These are phyloP conservation scores for Aphidius colemani DNA, from an alignment of 2,888 invertebrate genomes.

Conservation along the genomic window DNA sequence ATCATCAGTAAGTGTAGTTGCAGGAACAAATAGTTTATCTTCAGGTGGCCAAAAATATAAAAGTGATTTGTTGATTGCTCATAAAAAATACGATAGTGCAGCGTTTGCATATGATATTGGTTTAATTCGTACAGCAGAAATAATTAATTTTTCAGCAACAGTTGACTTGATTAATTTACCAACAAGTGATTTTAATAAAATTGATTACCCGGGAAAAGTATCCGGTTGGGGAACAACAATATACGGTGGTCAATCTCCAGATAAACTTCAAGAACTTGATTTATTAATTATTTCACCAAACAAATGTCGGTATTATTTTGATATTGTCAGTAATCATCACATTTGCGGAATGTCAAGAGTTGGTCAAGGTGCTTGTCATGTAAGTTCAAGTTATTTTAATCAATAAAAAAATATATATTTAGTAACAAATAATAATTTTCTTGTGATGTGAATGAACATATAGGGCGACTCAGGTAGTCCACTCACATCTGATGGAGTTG, in stretches of 20 bases:
- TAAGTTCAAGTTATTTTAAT: constrained; percentile 34
- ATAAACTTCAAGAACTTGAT: constrained; percentile 38
- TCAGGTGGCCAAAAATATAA: constrained; percentile 33
- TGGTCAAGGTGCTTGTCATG: constrained; percentile 52
- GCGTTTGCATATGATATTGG: constrained; percentile 42
- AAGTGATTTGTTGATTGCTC: constrained; percentile 28
- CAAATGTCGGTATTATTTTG: constrained; percentile 31
- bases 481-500: constrained; percentile 19
- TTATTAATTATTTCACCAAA: constrained; percentile 31
- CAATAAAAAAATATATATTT: background rate
- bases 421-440: background rate
- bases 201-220: constrained; percentile 33
- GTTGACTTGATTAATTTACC: constrained; percentile 41
- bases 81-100: constrained; percentile 28
- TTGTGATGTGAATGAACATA: too few species aligned
- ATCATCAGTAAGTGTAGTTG: constrained; percentile 27
- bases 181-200: constrained; percentile 25
- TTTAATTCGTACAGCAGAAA: constrained; percentile 37
- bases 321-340: constrained; percentile 34
- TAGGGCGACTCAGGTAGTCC: constrained; percentile 33
- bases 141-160: constrained; percentile 36
- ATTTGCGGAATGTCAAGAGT: constrained; percentile 47
- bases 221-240: constrained; percentile 47
- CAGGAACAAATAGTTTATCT: constrained; percentile 35
- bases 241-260: constrained; percentile 39